phyloP scores from a whole-genome alignment of 2,888 invertebrate genomes.

The Augochlorella aurata region DNA sequence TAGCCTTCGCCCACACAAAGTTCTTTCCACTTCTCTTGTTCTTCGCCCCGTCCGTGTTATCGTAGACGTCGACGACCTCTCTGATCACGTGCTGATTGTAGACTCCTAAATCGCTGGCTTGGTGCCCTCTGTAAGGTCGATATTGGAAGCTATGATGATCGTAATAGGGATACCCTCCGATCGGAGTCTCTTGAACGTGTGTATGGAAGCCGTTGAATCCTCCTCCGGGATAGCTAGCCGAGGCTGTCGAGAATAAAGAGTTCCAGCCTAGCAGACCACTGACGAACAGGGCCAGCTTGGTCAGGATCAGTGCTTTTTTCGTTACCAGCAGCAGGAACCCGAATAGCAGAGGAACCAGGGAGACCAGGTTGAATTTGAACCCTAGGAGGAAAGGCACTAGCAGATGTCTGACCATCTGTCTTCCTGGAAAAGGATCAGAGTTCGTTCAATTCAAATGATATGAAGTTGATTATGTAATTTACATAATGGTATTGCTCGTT shows the following conservation, averaged over 20 bases:
- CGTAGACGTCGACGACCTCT: constrained; percentile 78
- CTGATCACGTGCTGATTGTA: constrained; percentile 74
- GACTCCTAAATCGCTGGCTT: constrained; percentile 57
- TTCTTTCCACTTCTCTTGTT: constrained; percentile 69
- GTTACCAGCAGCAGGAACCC: constrained; percentile 88
- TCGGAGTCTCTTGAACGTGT: constrained; percentile 47
- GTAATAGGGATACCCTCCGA: constrained; percentile 57
- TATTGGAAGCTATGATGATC: constrained; percentile 66
- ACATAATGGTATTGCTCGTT: not conserved
- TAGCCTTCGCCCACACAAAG: constrained; percentile 73
- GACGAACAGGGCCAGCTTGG: constrained; percentile 88
- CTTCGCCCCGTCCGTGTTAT: constrained; percentile 62
- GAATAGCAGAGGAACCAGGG: constrained; percentile 88
- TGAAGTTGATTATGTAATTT: not conserved
- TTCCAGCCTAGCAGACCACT: constrained; percentile 87
- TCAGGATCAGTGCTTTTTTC: constrained; percentile 90
- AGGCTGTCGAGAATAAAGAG: constrained; percentile 74
- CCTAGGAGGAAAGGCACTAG: constrained; percentile 91
- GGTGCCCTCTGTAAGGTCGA: constrained; percentile 64
- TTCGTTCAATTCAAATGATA: not conserved
- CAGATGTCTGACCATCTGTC: constrained; percentile 87
- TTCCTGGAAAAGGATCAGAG: constrained; percentile 84
- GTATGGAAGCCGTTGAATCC: constrained; percentile 54
- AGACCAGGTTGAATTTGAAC: constrained; percentile 90
- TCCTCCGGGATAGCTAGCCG: constrained; percentile 12